Evolutionary conservation across 53 echinoderm and acorn worm genomes (phyloP).

Genomic region (Hippasteria phrygiana): DNA sequence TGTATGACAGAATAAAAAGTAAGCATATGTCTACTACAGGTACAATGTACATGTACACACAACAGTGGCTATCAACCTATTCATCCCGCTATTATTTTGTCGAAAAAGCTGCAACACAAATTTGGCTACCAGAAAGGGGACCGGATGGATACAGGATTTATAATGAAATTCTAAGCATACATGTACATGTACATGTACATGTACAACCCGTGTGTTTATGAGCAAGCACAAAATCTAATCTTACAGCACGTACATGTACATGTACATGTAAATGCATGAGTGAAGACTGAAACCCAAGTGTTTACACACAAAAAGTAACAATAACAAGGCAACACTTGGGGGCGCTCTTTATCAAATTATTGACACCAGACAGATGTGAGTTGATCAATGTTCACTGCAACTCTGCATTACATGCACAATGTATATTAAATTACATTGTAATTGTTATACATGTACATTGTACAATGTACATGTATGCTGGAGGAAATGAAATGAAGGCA

Average conservation of each 20-base stretch:
- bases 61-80: background rate
- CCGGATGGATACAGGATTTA: too few species aligned
- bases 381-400: too few species aligned
- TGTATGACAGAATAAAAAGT: too few species aligned
- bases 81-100: background rate
- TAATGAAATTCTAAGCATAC: background rate
- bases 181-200: slow-evolving; percentile 12
- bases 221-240: background rate
- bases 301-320: background rate
- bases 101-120: background rate
- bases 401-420: too few species aligned
- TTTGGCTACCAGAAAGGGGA: too few species aligned
- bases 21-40: background rate
- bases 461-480: background rate
- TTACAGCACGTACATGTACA: background rate
- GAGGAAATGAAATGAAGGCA: too few species aligned
- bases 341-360: too few species aligned
- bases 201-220: too few species aligned
- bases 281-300: background rate
- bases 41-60: slow-evolving; percentile 3
- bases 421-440: too few species aligned
- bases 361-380: too few species aligned
- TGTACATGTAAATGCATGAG: background rate
- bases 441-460: background rate
- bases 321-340: too few species aligned